Evolutionary conservation across 2,797 vertebrate species (phyloP), one percentile per base, ranked within the genome.

Genomic region (Pachyuromys duprasi): DNA sequence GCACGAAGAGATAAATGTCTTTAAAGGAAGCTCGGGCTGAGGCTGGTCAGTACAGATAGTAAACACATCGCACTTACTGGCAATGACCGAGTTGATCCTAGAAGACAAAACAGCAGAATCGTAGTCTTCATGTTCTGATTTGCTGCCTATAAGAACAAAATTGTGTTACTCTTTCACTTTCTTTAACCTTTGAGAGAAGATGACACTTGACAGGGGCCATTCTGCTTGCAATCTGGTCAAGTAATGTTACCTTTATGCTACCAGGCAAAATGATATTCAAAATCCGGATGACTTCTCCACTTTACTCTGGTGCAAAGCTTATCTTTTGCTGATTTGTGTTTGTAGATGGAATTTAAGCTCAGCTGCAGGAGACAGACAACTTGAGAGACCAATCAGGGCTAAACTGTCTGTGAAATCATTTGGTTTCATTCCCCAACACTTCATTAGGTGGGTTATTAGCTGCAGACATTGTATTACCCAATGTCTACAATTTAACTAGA

Each of bases 51-150:
- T 14, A 13, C 62, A 76, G 45, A 89, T 65, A 87, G 82, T 26
- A 88, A 86, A 90, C 15, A 65, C 0, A 65, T 17, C 63, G 65
- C 53, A 97, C 96, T 97, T 97, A 97, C 97, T n/a, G 86, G 95
- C 62, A 96, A 75, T 92, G 96, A 87, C 88, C 93, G 96, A 42
- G 93, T 86, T 93, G 97, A 79, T 96, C 92, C 96, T 31, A 98
- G 93, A 60, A 97, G 97, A 94, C 86, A 95, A 89, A 98, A 72
- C 63, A 98, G 96, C 8, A 98, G 92, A 97, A 98, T 93, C 53
- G 42, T 11, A 63, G 91, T 95, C 95, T 97, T 98, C 96, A 97
- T 93, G 86, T 80, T 97, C 96, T 92, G 79, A 91, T 94, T 94
- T 95, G 55, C 39, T 97, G 81, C 31, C 96, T 98, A 45, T 36